Conservation (phyloP, 2,888 invertebrate species). For the Perizoma affinitatum region DNA sequence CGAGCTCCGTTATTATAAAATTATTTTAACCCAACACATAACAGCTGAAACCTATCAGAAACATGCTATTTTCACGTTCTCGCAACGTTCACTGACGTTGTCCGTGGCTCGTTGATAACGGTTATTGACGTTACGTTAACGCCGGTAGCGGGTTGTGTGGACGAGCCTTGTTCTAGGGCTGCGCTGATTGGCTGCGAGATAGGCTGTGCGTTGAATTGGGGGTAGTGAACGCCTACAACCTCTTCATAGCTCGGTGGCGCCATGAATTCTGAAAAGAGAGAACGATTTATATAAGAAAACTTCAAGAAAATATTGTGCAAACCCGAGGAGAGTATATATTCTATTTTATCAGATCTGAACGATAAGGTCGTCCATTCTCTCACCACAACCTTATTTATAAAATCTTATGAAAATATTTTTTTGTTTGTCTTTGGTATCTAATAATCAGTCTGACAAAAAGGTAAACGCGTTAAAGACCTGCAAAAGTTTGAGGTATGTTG, state of each 20-base stretch:
- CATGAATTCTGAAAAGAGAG: conserved; percentile 69
- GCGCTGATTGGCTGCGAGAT: conserved; percentile 67
- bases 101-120: conserved; percentile 49
- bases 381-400: no score
- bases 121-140: conserved; percentile 36
- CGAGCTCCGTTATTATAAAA: not conserved
- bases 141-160: conserved; percentile 31
- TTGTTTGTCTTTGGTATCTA: no score
- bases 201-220: conserved; percentile 62
- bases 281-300: conserved; percentile 1
- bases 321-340: no score
- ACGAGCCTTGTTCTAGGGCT: conserved; percentile 59
- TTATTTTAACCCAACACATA: conserved; percentile 14
- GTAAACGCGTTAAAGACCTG: no score
- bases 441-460: no score
- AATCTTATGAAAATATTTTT: no score
- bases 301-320: no score
- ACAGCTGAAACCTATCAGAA: conserved; percentile 4
- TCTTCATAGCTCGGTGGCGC: conserved; percentile 80
- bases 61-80: conserved; percentile 47
- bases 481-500: no score
- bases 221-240: conserved; percentile 75
- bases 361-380: no score
- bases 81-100: conserved; percentile 50
- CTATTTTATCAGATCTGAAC: no score